Evolutionary conservation across 1,140 invertebrate genomes (phyloP), one percentile per base, ranked within the genome.

Genomic region (Drosophila arizonae): DNA sequence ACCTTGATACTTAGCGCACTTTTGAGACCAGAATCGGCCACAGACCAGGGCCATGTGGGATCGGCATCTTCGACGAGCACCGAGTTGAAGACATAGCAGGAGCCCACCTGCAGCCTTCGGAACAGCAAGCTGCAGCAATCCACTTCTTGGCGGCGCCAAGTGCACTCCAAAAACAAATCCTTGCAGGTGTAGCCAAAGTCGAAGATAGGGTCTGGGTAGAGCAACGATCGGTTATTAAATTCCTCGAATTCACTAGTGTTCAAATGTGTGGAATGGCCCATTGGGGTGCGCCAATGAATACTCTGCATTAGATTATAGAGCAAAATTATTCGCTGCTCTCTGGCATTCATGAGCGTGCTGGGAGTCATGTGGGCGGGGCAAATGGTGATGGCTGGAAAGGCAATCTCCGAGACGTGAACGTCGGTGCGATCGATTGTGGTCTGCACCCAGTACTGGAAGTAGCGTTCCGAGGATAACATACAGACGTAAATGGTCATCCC

Each of bases 391-490:
- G 80, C 88, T 4, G 88, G 88, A 43, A 90, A 90, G 1, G 54
- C 13, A 28, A 90, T 90, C 72, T 90, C 78, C 10, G 88, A 90
- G 3, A 90, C 72, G 52, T 90, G 87, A 24, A 90, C 62, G 50
- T 90, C 88, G 6, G 88, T 90, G 10, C 88, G 71, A 17, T 90
- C 88, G 11, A 90, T 88, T 17, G 85, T 74, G 11, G 88, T 90
- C 51, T 90, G 88, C 9, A 90, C 88, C 88, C 82, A 90, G 58
- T 68, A 81, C 43, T 77, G 57, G 8, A 90, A 89, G n/a, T 90
- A 90, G 0, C 88, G 84, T n/a, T 77, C 75, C 33, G 88, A 88
- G 0, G 84, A 88, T 6, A 90, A 24, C 2, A 81, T 39, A 10
- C 72, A 56, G 0, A 90, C 58, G 30, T 90, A 90, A 15, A 74